Conservation (phyloP, 2,888 invertebrate species). For the Dione vanillae region DNA sequence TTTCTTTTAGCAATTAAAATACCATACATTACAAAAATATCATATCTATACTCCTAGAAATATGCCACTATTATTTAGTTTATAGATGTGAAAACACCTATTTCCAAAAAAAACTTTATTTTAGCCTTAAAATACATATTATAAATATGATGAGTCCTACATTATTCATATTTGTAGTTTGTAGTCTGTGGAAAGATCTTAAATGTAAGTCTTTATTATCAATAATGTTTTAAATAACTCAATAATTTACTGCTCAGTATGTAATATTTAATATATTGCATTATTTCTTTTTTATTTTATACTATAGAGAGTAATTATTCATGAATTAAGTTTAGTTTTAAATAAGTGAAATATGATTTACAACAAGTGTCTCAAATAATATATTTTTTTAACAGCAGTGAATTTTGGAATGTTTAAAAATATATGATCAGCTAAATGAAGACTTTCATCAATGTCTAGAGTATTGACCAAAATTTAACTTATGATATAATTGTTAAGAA, state of each 20-base stretch:
- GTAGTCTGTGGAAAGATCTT: background rate
- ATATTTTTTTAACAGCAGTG: constrained; percentile 1
- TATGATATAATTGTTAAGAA: constrained; percentile 29
- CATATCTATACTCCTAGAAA: background rate
- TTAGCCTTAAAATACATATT: too few species aligned
- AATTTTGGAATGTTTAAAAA: background rate
- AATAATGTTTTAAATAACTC: background rate
- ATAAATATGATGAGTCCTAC: background rate
- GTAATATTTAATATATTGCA: constrained; percentile 1
- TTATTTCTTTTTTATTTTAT: background rate
- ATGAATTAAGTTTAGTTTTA: constrained; percentile 2
- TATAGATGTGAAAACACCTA: background rate
- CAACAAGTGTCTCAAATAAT: background rate
- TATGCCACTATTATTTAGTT: background rate
- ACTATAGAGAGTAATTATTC: background rate
- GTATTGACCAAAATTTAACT: constrained; percentile 30
- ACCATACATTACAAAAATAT: too few species aligned
- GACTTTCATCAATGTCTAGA: constrained; percentile 19
- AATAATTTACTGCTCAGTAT: background rate
- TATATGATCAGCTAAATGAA: background rate
- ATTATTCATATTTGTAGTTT: background rate
- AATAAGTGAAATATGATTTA: background rate
- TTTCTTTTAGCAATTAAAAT: background rate
- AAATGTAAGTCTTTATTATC: background rate
- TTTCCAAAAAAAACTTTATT: background rate